Evolutionary conservation across 2,888 invertebrate genomes (phyloP), one percentile per base, ranked within the genome.

Genomic region (Stenodera caucasica): DNA sequence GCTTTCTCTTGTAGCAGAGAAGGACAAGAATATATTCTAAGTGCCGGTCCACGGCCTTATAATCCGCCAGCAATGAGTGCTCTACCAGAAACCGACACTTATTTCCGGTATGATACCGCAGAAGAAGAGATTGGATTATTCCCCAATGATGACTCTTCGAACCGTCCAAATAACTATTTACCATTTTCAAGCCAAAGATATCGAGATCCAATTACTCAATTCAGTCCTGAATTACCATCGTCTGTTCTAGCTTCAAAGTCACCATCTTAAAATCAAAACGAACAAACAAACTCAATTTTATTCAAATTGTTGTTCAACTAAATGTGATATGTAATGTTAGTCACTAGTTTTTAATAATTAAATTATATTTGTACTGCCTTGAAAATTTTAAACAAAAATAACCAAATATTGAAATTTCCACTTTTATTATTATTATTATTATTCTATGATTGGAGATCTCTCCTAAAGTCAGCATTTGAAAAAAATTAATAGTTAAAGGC

Each of bases 1-100:
- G 87, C 88, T 4, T 89, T 86, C 81, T 89, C 85, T 80, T 86
- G 87, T 80, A 82, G 88, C 67, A 81, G 84, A 54, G 84, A 83
- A 67, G 87, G 86, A 0, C 83, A 84, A 77, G 86, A 86, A 76
- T 74, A 73, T 63, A 65, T 75, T 21, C 51, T 77, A 58, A 73
- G 71, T 52, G 59, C 67, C 18, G 65, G 70, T 12, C 69, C 72
- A 30, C 64, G 78, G 40, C 69, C 70, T 0, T 67, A 70, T 26
- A 78, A 78, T 64, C 71, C 71, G 11, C 78, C 78, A 18, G 78
- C 77, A 6, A 32, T 75, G 53, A 50, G 59, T 40, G 53, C 58
- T 6, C 63, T 64, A 2, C 54, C 53, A 15, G 67, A 67, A 11
- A 66, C 65, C 6, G 65, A 65, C 35, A 32, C 32, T 35, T 40